Percentiles rank a stretch among this genome's conserved stretches.
Conservation (phyloP, 1,140 invertebrate genomes). For the Anastrepha obliqua region DNA sequence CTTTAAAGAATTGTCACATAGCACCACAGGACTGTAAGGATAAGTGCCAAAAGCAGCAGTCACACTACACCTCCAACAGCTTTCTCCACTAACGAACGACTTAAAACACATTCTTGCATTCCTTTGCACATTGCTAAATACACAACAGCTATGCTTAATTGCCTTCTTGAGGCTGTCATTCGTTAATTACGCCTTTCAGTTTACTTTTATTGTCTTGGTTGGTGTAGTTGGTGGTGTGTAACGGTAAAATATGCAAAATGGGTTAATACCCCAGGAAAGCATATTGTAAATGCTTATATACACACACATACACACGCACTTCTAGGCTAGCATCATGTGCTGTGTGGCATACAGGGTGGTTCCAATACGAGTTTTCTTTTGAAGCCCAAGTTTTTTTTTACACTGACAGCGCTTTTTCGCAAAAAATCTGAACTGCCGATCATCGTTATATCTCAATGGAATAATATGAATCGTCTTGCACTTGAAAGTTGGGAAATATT, state of each 20-base stretch:
- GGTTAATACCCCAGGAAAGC: constrained; percentile 18
- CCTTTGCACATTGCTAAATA: not conserved
- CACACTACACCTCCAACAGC: constrained; percentile 1
- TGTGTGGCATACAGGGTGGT: not conserved
- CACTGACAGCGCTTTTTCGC: too few species aligned
- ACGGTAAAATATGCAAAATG: constrained; percentile 45
- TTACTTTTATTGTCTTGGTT: not conserved
- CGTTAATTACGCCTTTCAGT: constrained; percentile 43
- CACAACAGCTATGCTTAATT: constrained; percentile 44
- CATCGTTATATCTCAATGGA: too few species aligned
- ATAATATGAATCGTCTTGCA: too few species aligned
- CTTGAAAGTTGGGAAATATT: too few species aligned
- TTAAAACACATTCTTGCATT: not conserved
- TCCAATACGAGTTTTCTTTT: too few species aligned
- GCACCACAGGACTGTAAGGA: not conserved
- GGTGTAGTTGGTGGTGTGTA: not conserved
- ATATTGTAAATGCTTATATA: constrained; percentile 4
- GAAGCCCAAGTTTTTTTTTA: too few species aligned
- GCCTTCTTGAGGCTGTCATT: constrained; percentile 52
- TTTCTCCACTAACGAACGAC: not conserved
- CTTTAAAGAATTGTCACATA: not conserved
- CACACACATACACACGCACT: not conserved
- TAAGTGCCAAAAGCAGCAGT: constrained; percentile 17
- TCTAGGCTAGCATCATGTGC: not conserved
- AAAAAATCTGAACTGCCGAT: too few species aligned